Conservation (phyloP, 2,113 vertebrate species). For the Natator depressus region DNA sequence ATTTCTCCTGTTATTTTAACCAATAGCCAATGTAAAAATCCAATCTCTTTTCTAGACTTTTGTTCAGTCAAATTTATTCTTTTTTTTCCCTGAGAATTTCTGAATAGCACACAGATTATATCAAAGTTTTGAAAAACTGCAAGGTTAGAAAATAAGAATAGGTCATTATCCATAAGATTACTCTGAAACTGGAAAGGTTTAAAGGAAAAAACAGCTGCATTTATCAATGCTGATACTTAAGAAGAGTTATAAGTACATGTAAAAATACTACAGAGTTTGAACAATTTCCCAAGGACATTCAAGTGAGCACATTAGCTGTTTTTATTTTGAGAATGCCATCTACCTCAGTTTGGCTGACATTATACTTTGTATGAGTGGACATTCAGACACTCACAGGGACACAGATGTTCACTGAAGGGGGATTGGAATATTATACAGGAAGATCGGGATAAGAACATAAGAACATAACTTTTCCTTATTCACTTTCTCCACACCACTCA, state of each 20-base stretch:
- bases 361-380: background rate
- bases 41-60: slow-evolving; percentile 27
- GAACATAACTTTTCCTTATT: no score
- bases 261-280: background rate
- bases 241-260: background rate
- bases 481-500: no score
- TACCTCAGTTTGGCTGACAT: background rate
- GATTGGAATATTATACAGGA: background rate
- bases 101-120: slow-evolving; percentile 14
- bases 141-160: background rate
- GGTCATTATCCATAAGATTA: background rate
- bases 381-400: background rate
- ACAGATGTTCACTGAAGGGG: background rate
- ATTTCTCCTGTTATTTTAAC: slow-evolving; percentile 81
- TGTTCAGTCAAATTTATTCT: slow-evolving; percentile 37
- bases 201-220: background rate
- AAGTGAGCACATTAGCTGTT: background rate
- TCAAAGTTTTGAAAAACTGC: background rate
- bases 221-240: background rate
- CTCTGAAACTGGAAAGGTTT: background rate
- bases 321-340: background rate
- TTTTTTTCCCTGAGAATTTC: slow-evolving; percentile 30
- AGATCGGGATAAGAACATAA: no score
- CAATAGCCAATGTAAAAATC: slow-evolving; percentile 53
- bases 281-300: background rate